phyloP scores from a whole-genome alignment of 2,888 invertebrate genomes.

The Sturmia bella region DNA sequence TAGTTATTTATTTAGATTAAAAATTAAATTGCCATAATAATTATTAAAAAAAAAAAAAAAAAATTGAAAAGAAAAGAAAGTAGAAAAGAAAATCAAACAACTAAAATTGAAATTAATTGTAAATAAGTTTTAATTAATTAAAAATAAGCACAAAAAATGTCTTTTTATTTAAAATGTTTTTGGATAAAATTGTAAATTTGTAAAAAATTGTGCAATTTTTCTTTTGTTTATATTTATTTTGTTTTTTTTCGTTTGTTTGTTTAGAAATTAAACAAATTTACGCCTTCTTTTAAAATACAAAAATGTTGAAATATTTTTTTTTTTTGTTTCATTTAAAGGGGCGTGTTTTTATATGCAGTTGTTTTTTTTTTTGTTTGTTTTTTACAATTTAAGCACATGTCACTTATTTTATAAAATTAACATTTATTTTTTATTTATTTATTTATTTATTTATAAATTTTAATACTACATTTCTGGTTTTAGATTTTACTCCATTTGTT shows the following conservation, averaged over 20 bases:
- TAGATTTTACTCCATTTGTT: conserved; percentile 57
- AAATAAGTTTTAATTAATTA: conserved; percentile 62
- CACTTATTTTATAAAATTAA: conserved; percentile 67
- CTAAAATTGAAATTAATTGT: conserved; percentile 51
- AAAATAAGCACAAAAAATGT: conserved; percentile 73
- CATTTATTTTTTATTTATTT: conserved; percentile 56
- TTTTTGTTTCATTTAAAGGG: conserved; percentile 13
- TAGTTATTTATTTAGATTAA: conserved; percentile 16
- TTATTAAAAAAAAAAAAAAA: conserved; percentile 26
- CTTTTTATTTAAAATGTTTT: conserved; percentile 71
- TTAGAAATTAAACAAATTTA: conserved; percentile 35
- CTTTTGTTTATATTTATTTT: conserved; percentile 29
- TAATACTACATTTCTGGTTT: conserved; percentile 71
- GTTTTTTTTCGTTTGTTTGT: no score
- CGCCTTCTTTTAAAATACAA: conserved; percentile 29
- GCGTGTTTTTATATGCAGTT: conserved; percentile 39
- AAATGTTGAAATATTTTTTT: conserved; percentile 11
- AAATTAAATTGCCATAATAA: conserved; percentile 25
- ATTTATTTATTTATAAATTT: conserved; percentile 33
- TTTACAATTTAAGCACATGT: conserved; percentile 64
- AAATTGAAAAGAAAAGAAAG: background rate
- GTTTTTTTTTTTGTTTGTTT: conserved; percentile 37
- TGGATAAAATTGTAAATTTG: conserved; percentile 70
- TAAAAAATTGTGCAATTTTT: conserved; percentile 69
- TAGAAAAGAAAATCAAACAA: conserved; percentile 11